These are phyloP conservation scores for Dermolepida albohirtum DNA, from an alignment of 2,888 invertebrate genomes.

Conservation along the genomic window DNA sequence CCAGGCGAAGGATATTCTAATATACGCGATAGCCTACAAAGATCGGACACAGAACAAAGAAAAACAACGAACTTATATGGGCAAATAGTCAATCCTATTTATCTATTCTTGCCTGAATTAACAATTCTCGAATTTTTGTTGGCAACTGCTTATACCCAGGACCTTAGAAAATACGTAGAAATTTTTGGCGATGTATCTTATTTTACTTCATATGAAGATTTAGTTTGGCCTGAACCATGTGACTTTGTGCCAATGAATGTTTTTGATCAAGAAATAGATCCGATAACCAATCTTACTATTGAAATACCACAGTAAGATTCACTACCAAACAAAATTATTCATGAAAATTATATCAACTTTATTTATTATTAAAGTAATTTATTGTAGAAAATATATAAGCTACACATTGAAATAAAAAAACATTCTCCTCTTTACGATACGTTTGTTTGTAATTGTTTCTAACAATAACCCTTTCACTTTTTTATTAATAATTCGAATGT, in stretches of 20 bases:
- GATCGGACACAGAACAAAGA: not conserved
- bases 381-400: too few species aligned
- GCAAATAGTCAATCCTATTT: conserved; percentile 44
- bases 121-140: conserved; percentile 67
- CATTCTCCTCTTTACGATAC: too few species aligned
- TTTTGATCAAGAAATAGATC: conserved; percentile 47
- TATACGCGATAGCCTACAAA: not conserved
- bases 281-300: conserved; percentile 47
- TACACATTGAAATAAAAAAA: too few species aligned
- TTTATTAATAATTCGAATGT: too few species aligned
- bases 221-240: conserved; percentile 51
- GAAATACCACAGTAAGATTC: not conserved
- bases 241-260: conserved; percentile 52
- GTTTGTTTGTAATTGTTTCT: too few species aligned
- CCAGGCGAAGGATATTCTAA: not conserved
- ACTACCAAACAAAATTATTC: too few species aligned
- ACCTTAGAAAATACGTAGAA: conserved; percentile 60
- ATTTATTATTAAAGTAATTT: too few species aligned
- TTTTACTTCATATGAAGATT: conserved; percentile 54
- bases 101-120: conserved; percentile 68
- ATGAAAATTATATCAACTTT: too few species aligned
- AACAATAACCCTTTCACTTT: too few species aligned
- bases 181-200: conserved; percentile 64
- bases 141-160: conserved; percentile 63
- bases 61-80: conserved; percentile 8